Evolutionary conservation across 2,797 vertebrate genomes (phyloP), one percentile per base, ranked within the genome.

Genomic region (Prionace glauca): DNA sequence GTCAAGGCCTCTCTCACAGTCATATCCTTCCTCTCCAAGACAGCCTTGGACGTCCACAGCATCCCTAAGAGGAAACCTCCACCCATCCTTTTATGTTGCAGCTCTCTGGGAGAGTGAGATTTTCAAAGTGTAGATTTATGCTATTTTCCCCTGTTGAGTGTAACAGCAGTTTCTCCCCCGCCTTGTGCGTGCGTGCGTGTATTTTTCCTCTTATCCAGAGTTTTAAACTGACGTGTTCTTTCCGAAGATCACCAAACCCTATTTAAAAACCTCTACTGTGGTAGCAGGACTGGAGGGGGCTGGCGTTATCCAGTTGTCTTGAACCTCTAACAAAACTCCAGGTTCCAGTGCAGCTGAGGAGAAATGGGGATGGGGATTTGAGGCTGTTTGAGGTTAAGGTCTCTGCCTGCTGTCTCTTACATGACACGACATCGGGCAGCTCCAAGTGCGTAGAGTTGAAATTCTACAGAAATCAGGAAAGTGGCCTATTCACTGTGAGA

Each of bases 1-100:
- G 93, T 77, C 93, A 95, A 95, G 93, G 93, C 69, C 93, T 95
- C 14, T 72, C 45, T 94, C 36, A 94, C 24, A 74, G 41, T 94
- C 93, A 95, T 50, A 60, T 95, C 93, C 93, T 95, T 95, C 93
- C 93, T 95, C 41, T 50, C n/a, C 71, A 95, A 74, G 24, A 32
- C 56, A 91, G 60, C 32, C 32, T 9, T 91, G 88, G 60, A 72
- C 32, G 45, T 74, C 71, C 93, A 95, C 11, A 95, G 74, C 93
- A 72, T 77, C 45, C 50, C 69, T 16, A 45, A 95, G 56, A 95
- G 93, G 93, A 95, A 95, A 36, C 22, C 41, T 18, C 93, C 93
- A 32, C 93, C 93, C 71, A 95, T 95, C 69, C 69, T 95, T 95
- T 95, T 24, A 92, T 92, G 90, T 92, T 22, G 36, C 24, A 69